Conservation (phyloP, 2,888 invertebrate species). For the Cosmia pyralina region DNA sequence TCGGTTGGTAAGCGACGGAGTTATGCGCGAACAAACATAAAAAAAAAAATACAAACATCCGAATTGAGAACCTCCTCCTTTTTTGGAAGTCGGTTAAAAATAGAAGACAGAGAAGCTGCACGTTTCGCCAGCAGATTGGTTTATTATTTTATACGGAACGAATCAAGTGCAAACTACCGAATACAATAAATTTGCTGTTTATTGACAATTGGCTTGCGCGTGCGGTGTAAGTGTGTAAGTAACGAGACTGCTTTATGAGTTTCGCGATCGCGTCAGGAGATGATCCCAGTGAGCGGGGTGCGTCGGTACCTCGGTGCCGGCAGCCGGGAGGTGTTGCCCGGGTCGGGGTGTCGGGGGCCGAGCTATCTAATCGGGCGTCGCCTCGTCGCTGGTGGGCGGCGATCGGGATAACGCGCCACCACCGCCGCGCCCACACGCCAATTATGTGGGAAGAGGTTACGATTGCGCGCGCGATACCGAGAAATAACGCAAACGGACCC, state of each 20-base stretch:
- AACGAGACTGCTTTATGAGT: constrained; percentile 71
- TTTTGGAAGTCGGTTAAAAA: too few relatives aligned
- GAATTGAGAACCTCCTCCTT: too few relatives aligned
- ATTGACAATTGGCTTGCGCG: constrained; percentile 56
- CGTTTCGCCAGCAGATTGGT: constrained; percentile 34
- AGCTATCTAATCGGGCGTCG: constrained; percentile 87
- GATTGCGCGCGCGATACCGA: constrained; percentile 84
- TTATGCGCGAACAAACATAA: too few relatives aligned
- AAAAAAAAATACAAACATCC: too few relatives aligned
- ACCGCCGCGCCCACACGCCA: constrained; percentile 88
- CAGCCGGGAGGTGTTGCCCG: constrained; percentile 77
- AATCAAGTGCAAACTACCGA: constrained; percentile 30
- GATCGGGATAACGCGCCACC: constrained; percentile 86
- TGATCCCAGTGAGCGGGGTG: constrained; percentile 68
- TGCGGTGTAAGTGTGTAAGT: constrained; percentile 57
- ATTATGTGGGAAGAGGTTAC: constrained; percentile 90
- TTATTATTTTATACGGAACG: constrained; percentile 46
- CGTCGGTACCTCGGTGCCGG: constrained; percentile 58
- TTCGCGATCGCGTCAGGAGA: constrained; percentile 69
- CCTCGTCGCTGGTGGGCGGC: constrained; percentile 87
- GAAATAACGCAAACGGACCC: constrained; percentile 82
- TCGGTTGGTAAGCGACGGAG: too few relatives aligned
- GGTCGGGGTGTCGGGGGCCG: constrained; percentile 81
- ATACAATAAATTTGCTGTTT: constrained; percentile 58
- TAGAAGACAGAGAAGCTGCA: constrained; percentile 9